Conservation (phyloP, 2,888 invertebrate genomes). For the Ceriagrion tenellum region DNA sequence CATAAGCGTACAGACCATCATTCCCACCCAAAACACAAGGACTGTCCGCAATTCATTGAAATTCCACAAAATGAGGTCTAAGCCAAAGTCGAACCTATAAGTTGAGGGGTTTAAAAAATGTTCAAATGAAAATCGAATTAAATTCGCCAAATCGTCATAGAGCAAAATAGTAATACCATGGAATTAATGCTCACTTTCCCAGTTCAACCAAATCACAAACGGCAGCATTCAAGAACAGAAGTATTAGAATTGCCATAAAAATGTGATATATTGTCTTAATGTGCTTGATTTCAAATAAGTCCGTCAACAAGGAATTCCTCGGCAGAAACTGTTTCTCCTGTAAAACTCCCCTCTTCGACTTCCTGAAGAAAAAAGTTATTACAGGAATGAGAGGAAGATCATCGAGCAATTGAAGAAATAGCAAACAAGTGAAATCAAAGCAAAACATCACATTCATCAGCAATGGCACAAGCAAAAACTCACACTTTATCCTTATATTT, state of each 20-base stretch:
- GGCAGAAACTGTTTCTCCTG: slow-evolving; percentile 85
- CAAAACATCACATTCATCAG: not conserved
- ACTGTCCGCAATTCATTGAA: slow-evolving; percentile 83
- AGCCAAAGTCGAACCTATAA: slow-evolving; percentile 80
- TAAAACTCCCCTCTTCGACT: slow-evolving; percentile 74
- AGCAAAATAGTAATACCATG: slow-evolving; percentile 64
- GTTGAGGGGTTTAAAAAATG: slow-evolving; percentile 50
- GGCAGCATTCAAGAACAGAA: slow-evolving; percentile 86
- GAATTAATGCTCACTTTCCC: slow-evolving; percentile 84
- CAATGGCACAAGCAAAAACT: not conserved
- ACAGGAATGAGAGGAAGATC: not conserved
- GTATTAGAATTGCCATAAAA: slow-evolving; percentile 87
- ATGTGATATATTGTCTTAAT: slow-evolving; percentile 92
- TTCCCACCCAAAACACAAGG: slow-evolving; percentile 80
- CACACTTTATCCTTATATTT: slow-evolving; percentile 59
- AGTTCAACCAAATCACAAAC: slow-evolving; percentile 86
- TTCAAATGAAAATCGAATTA: not conserved
- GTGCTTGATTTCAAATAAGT: slow-evolving; percentile 87
- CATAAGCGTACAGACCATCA: slow-evolving; percentile 78
- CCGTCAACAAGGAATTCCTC: slow-evolving; percentile 90
- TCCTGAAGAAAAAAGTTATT: slow-evolving; percentile 69
- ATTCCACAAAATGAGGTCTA: slow-evolving; percentile 81
- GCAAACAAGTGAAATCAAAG: not conserved
- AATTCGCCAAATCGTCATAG: not conserved
- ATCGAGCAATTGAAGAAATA: not conserved